These are phyloP conservation scores for Uropetala carovei DNA, from an alignment of 2,888 invertebrate species.

Conservation along the genomic window DNA sequence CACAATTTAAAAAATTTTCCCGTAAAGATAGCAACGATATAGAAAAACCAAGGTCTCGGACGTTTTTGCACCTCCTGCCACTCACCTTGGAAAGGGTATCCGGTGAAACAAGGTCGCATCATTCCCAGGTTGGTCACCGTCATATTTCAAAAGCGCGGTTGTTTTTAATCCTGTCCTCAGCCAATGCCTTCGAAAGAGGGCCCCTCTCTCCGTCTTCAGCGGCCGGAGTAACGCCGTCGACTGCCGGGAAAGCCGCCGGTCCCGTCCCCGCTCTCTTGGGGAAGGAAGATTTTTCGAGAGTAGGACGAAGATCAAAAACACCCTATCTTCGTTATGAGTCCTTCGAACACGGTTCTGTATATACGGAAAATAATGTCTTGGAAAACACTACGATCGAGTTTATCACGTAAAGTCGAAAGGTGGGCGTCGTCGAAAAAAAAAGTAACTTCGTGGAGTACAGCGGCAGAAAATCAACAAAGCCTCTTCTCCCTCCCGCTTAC, in stretches of 20 bases:
- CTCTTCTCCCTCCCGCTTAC: not conserved
- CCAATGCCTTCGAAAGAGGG: not conserved
- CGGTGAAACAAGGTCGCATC: conserved; percentile 77
- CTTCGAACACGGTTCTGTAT: not conserved
- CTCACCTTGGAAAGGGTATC: conserved; percentile 78
- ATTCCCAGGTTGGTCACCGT: conserved; percentile 76
- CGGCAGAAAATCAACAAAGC: too few relatives aligned
- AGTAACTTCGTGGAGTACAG: too few relatives aligned
- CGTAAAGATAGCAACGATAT: too few relatives aligned
- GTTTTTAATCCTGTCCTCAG: conserved; percentile 69
- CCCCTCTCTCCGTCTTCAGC: not conserved
- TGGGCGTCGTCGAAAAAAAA: not conserved
- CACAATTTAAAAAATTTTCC: too few relatives aligned
- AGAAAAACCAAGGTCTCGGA: not conserved
- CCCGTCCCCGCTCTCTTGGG: not conserved
- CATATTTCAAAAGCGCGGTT: conserved; percentile 74
- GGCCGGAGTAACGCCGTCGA: not conserved
- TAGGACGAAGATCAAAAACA: not conserved
- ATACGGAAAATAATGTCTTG: too few relatives aligned
- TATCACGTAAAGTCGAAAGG: too few relatives aligned
- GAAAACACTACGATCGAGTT: too few relatives aligned
- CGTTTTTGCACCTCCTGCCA: conserved; percentile 67
- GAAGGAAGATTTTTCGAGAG: too few relatives aligned
- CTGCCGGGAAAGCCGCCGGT: not conserved
- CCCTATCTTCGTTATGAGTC: not conserved